A percentile compares a stretch with the other conserved stretches of the same genome.
These are phyloP conservation scores for Rhineura floridana DNA, from an alignment of 2,113 vertebrate genomes.

Conservation along the genomic window DNA sequence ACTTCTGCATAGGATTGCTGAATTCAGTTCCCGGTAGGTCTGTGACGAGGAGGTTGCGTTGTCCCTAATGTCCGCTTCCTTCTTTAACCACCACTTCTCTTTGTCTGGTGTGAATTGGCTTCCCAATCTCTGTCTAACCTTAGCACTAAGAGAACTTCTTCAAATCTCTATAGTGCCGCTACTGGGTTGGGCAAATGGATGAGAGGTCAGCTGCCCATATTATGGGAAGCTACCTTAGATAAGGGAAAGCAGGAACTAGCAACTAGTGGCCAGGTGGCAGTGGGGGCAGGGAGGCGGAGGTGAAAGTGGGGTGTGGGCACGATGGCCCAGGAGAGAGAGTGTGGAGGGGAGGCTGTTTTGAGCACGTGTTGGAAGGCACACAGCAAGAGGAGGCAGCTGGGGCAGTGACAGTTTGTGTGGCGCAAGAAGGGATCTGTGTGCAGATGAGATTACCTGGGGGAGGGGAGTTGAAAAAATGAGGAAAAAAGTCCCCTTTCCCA, in stretches of 20 bases:
- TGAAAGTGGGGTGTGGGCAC: too few relatives aligned
- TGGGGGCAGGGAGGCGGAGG: not conserved
- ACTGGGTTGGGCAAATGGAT: not conserved
- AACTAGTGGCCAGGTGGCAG: not conserved
- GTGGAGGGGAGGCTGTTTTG: not conserved
- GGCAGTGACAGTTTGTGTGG: not conserved
- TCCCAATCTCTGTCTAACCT: not conserved
- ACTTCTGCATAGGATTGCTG: not conserved
- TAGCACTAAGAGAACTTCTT: not conserved
- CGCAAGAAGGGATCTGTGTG: not conserved
- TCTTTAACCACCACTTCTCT: not conserved
- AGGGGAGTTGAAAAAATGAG: too few relatives aligned
- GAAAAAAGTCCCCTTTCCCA: too few relatives aligned
- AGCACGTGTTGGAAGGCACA: too few relatives aligned
- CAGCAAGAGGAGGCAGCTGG: not conserved
- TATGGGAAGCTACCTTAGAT: not conserved
- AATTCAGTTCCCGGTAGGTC: fast-evolving
- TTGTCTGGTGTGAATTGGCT: not conserved
- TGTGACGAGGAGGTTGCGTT: not conserved
- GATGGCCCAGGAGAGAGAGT: not conserved
- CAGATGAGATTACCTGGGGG: too few relatives aligned
- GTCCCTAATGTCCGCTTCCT: not conserved
- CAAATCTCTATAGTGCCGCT: too few relatives aligned
- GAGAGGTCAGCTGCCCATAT: not conserved
- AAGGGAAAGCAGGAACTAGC: not conserved